phyloP scores from a whole-genome alignment of 2,888 invertebrate genomes.

The Bursaphelenchus okinawaensis region DNA sequence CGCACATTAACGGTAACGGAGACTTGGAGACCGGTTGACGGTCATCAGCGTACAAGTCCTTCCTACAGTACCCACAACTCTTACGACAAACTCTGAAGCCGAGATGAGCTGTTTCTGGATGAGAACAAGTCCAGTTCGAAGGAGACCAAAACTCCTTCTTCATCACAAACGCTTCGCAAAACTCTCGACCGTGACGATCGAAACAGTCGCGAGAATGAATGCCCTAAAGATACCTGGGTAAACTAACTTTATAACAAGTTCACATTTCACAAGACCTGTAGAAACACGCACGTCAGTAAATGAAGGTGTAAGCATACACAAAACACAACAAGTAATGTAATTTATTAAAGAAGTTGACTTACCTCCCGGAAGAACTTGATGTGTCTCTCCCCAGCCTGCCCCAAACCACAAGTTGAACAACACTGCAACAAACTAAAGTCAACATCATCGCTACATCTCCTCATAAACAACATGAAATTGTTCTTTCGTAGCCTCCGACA shows the following conservation, averaged over 20 bases:
- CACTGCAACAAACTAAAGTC: constrained; percentile 49
- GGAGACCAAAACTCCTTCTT: constrained; percentile 34
- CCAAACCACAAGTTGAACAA: constrained; percentile 46
- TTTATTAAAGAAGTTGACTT: constrained; percentile 14
- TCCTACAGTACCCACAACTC: constrained; percentile 47
- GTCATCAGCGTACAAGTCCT: constrained; percentile 37
- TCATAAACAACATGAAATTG: constrained; percentile 36
- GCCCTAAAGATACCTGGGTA: constrained; percentile 19
- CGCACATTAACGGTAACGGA: neutral
- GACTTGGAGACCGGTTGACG: neutral
- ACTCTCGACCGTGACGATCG: constrained; percentile 42
- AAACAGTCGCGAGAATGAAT: constrained; percentile 40
- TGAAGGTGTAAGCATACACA: neutral
- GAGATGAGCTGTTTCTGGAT: constrained; percentile 40
- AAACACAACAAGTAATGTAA: neutral
- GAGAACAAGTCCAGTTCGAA: constrained; percentile 43
- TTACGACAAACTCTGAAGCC: constrained; percentile 50
- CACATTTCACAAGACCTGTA: too few relatives aligned
- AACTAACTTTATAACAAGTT: neutral
- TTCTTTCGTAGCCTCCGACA: constrained; percentile 38
- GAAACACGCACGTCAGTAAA: too few relatives aligned
- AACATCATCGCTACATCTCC: constrained; percentile 32
- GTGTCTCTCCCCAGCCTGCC: constrained; percentile 41
- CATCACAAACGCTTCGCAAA: constrained; percentile 42
- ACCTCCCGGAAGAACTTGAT: constrained; percentile 43